A percentile compares a stretch with the other conserved stretches of the same genome.
Evolutionary conservation across 53 echinoderm and acorn worm species (phyloP).

Genomic region (Holothuria leucospilota): DNA sequence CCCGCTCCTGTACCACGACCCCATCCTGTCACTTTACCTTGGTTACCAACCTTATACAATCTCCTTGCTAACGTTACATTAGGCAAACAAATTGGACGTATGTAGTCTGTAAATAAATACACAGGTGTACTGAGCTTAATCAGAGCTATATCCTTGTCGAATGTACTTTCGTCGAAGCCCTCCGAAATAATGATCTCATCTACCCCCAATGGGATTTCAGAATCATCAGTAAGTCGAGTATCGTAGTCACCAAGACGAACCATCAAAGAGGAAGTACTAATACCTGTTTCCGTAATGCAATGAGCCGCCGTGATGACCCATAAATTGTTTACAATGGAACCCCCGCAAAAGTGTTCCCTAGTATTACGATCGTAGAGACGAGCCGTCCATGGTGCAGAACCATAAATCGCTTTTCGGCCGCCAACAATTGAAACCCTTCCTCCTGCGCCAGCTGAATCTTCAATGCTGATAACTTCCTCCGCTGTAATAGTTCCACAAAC

Average conservation of each 20-base stretch:
- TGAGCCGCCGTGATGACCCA: slow-evolving; percentile 84
- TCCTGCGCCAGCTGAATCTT: not conserved
- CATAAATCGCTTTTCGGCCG: slow-evolving; percentile 59
- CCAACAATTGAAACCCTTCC: slow-evolving; percentile 54
- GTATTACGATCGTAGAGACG: slow-evolving; percentile 54
- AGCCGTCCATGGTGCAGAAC: slow-evolving; percentile 84
- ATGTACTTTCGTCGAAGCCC: slow-evolving; percentile 50
- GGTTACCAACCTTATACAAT: slow-evolving; percentile 32
- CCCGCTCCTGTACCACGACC: slow-evolving; percentile 69
- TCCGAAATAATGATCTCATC: slow-evolving; percentile 49
- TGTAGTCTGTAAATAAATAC: slow-evolving; percentile 65
- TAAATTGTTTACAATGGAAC: slow-evolving; percentile 68
- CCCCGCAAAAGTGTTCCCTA: slow-evolving; percentile 64
- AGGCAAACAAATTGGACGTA: slow-evolving; percentile 80
- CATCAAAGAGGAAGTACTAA: slow-evolving; percentile 13
- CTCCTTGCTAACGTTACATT: slow-evolving; percentile 19
- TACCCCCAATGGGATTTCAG: slow-evolving; percentile 47
- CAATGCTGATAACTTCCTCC: slow-evolving; percentile 22
- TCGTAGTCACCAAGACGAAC: slow-evolving; percentile 81
- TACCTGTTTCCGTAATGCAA: slow-evolving; percentile 41
- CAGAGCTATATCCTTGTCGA: slow-evolving; percentile 78
- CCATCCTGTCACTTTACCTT: slow-evolving; percentile 74
- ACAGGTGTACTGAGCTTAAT: slow-evolving; percentile 59
- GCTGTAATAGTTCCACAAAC: slow-evolving; percentile 75
- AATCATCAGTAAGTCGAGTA: slow-evolving; percentile 42